phyloP scores from a whole-genome alignment of 1,140 invertebrate genomes.

The Hermatobates lingyangjiaoensis region DNA sequence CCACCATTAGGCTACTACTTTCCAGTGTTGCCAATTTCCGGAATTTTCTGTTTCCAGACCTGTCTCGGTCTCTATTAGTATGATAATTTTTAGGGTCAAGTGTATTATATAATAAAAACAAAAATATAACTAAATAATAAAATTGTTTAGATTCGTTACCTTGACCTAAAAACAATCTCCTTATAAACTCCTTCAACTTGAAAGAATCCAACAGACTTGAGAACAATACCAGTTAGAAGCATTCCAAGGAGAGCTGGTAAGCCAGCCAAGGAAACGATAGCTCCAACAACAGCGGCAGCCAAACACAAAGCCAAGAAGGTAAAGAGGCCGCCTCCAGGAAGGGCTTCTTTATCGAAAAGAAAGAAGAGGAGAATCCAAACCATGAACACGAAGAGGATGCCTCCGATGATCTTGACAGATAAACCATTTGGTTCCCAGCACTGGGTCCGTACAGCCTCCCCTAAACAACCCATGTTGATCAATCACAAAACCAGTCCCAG shows the following conservation, averaged over 20 bases:
- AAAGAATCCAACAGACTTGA: conserved; percentile 15
- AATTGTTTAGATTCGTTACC: too few relatives aligned
- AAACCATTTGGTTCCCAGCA: too few relatives aligned
- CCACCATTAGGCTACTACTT: too few relatives aligned
- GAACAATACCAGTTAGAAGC: conserved; percentile 15
- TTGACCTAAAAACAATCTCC: conserved; percentile 12
- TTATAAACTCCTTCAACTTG: conserved; percentile 13
- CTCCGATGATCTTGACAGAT: not conserved
- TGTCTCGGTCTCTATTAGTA: too few relatives aligned
- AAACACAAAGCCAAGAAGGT: conserved; percentile 35
- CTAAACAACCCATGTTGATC: too few relatives aligned
- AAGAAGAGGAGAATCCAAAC: conserved; percentile 27
- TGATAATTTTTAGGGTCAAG: too few relatives aligned
- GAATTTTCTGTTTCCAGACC: too few relatives aligned
- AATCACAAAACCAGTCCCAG: too few relatives aligned
- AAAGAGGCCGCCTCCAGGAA: conserved; percentile 56
- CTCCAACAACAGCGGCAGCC: conserved; percentile 10
- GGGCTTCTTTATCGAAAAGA: conserved; percentile 47
- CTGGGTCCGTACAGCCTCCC: too few relatives aligned
- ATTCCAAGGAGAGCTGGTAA: conserved; percentile 18
- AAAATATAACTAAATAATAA: too few relatives aligned
- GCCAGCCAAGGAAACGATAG: conserved; percentile 2
- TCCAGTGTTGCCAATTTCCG: too few relatives aligned
- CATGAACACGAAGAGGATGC: not conserved
- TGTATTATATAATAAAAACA: too few relatives aligned